Evolutionary conservation across 1,140 invertebrate species (phyloP), one percentile per base, ranked within the genome.

Genomic region (Physella acuta): DNA sequence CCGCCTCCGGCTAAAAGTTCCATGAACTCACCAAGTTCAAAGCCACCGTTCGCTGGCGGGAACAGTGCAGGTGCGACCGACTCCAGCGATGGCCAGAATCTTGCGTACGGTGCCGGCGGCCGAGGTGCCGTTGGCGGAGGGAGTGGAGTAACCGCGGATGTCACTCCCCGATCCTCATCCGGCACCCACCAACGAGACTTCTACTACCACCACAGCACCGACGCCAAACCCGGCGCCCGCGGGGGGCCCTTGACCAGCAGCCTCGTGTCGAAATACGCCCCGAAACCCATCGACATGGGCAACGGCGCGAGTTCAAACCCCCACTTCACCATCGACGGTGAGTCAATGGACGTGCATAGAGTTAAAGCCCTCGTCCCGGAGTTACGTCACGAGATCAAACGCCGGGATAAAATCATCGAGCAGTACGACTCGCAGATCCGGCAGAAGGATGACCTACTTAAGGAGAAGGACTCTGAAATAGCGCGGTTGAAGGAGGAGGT

Each of bases 351-450:
- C 72, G 64, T 79, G 33, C 74, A 72, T 2, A 82, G 80, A 73
- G 71, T 82, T 52, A 82, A 81, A 71, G 72, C 71, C 31, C 71
- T 84, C 5, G 76, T 84, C 30, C 81, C 82, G 17, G 79, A 82
- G 51, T 69, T 84, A n/a, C 51, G 75, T 14, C 68, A 72, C 34
- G 80, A 84, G 63, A 63, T 84, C 34, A 77, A 76, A 65, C 71
- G 77, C 24, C 77, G 79, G 71, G 78, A 83, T 70, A 73, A 73
- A n/a, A 73, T 75, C 58, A 77, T 82, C 68, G 70, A 75, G 61
- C 69, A 76, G 37, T 77, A 78, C 73, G 79, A 82, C 62, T 61
- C 64, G 5, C 76, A 83, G 70, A 52, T 83, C 49, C 68, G 70
- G n/a, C 78, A 82, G 59, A 79, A 78, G 55, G 75, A 72, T 65